Percentiles rank a stretch among this genome's conserved stretches.
These are phyloP conservation scores for Cyclina sinensis DNA, from an alignment of 1,140 invertebrate species.

Conservation along the genomic window DNA sequence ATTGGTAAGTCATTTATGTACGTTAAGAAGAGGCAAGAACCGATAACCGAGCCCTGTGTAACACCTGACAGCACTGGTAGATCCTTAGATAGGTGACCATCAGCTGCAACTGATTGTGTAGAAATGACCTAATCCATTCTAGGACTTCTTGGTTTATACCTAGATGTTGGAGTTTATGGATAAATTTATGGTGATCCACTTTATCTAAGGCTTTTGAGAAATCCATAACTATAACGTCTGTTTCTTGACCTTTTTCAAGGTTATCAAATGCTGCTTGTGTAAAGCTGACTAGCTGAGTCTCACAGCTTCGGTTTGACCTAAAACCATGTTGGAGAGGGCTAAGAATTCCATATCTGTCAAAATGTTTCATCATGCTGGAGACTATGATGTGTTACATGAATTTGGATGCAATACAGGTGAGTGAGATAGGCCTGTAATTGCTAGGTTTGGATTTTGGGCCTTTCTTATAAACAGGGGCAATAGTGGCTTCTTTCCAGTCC, in stretches of 20 bases:
- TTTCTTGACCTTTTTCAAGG: constrained; percentile 8
- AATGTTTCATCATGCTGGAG: background rate
- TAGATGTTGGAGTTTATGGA: too few relatives aligned
- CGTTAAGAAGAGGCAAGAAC: too few relatives aligned
- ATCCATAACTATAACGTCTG: constrained; percentile 22
- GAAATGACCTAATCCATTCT: too few relatives aligned
- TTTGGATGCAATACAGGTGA: constrained; percentile 51
- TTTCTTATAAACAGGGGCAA: constrained; percentile 61
- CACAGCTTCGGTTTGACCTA: constrained; percentile 41
- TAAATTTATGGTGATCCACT: constrained; percentile 25
- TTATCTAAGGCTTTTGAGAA: constrained; percentile 41
- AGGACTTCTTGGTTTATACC: too few relatives aligned
- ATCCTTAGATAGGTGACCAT: too few relatives aligned
- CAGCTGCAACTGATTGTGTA: too few relatives aligned
- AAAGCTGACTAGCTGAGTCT: constrained; percentile 7
- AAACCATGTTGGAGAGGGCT: constrained; percentile 14
- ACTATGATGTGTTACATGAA: constrained; percentile 36
- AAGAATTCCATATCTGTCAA: background rate
- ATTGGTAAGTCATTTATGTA: too few relatives aligned
- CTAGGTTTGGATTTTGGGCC: constrained; percentile 10
- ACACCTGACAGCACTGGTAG: too few relatives aligned
- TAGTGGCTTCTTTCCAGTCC: constrained; percentile 14
- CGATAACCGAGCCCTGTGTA: too few relatives aligned
- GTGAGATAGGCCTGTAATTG: constrained; percentile 54
- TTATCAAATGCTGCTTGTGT: constrained; percentile 13